These are phyloP conservation scores for Strigops habroptila DNA, from an alignment of 2,113 vertebrate species.

Conservation along the genomic window DNA sequence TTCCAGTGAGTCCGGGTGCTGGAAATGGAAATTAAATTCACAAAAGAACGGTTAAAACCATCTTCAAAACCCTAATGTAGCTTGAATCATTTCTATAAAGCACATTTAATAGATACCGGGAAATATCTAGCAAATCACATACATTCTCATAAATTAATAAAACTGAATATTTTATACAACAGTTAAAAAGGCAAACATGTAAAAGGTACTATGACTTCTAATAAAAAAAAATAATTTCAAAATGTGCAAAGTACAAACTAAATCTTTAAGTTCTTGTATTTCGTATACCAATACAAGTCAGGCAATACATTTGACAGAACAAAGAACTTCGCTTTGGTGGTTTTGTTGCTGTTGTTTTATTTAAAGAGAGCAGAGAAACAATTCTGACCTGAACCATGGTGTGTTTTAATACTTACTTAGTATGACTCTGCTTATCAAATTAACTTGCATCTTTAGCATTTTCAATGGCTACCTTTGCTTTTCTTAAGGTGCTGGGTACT, in stretches of 20 bases:
- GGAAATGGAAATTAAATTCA: conserved; percentile 27
- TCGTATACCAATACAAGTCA: neutral
- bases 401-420: neutral
- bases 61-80: neutral
- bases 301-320: neutral
- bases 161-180: neutral
- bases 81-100: neutral
- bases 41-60: neutral
- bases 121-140: neutral
- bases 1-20: conserved; percentile 82
- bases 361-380: neutral
- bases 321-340: neutral
- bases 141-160: neutral
- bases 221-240: neutral
- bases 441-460: neutral
- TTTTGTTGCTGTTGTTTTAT: neutral
- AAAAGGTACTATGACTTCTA: neutral
- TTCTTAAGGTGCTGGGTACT: neutral
- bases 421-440: neutral
- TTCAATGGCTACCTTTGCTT: neutral
- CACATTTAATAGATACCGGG: neutral
- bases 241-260: neutral
- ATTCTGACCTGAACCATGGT: neutral
- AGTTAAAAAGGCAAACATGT: neutral
- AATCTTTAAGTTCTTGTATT: neutral